Evolutionary conservation across 1,140 invertebrate species (phyloP).

Genomic region (Caerostris darwini): DNA sequence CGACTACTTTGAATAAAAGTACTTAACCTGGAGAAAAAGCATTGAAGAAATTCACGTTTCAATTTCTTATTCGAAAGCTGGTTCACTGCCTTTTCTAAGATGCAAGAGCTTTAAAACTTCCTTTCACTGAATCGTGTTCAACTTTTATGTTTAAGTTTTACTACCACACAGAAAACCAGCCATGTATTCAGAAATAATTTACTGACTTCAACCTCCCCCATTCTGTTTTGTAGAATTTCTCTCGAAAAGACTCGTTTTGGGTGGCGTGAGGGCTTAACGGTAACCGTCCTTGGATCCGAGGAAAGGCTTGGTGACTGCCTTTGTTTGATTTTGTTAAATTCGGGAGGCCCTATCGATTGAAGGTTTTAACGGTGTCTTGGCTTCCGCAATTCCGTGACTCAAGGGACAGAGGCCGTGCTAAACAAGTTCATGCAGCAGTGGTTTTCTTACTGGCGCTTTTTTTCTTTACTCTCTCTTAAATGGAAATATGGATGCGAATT

Average conservation of each 20-base stretch:
- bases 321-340: constrained; percentile 27
- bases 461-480: no score
- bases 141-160: not conserved
- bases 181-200: not conserved
- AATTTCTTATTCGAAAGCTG: no score
- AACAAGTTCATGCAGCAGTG: not conserved
- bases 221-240: not conserved
- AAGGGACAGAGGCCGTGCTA: not conserved
- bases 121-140: not conserved
- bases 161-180: not conserved
- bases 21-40: no score
- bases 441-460: not conserved
- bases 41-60: no score
- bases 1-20: no score
- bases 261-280: not conserved
- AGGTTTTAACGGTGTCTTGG: not conserved
- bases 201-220: not conserved
- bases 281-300: not conserved
- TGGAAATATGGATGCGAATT: no score
- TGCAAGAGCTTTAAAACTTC: not conserved
- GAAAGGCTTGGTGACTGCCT: not conserved
- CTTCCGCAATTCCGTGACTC: not conserved
- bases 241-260: not conserved
- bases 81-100: no score
- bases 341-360: not conserved